Evolutionary conservation across 2,888 invertebrate species (phyloP), one percentile per base, ranked within the genome.

Genomic region (Mellilla xanthometata): DNA sequence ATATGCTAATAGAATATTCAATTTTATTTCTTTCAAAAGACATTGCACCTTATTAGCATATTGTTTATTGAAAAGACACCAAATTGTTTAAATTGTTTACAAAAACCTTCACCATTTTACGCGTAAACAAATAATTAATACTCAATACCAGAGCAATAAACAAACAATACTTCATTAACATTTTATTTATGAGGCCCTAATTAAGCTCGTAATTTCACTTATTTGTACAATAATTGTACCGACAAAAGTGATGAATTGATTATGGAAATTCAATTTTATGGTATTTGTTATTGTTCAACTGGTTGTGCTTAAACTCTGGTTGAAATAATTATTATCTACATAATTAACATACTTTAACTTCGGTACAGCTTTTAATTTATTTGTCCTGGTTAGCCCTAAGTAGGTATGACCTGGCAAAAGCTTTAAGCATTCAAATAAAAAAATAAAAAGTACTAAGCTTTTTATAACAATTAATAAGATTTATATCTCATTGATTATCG

Each of bases 91-190:
- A 30, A 48, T 47, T 39, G 43, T 47, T 38, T 39, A 49, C 50
- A 51, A 54, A 32, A 47, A 43, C 43, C 32, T 45, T 28, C 42
- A 50, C 30, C 41, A 10, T 31, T 48, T 49, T 39, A 33, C n/a
- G 30, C 33, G 24, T 40, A 54, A 50, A 54, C 48, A 12, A 22
- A 36, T 19, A 27, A 33, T 23, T 28, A 28, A 36, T 28, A 54
- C 36, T 45, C 7, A 54, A 46, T 52, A 45, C 12, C 39, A 32
- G 26, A 27, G n/a, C 46, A 50, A 49, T 51, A 45, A 52, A 54
- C 23, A 22, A 39, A 48, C 38, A 48, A 47, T 19, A 19, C 23
- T 13, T 12, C 15, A 28, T 42, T 34, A 26, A 10, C 19, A 34
- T 34, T 40, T 19, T 32, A 30, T 41, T 38, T 38, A 32, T 22